Base-by-base conservation (phyloP, 2,888 invertebrate genomes). In the Heliconius charithonia region DNA sequence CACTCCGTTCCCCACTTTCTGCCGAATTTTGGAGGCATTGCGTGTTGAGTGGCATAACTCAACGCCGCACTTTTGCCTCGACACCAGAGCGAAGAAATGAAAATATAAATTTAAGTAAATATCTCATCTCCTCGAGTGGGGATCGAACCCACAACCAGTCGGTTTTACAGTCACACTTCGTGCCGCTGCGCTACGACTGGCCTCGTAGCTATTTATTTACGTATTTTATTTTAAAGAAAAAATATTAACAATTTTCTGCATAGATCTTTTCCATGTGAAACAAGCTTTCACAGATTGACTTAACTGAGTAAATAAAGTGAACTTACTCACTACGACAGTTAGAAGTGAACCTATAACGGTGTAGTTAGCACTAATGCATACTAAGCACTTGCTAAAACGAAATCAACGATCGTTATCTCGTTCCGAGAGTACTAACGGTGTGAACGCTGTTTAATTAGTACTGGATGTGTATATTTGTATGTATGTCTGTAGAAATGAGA, bases 381-480 rank as follows among this genome's bases (percentile, higher is more conserved):
- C 81, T 82, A 80, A 82, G 79, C 81, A 79, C 75, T 82, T 78
- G 77, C 80, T 77, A 77, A 80, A 80, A 81, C 78, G 74, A 72
- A 81, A 80, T 77, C 79, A 72, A 75, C 79, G 80, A 77, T 81
- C 72, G 66, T 77, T 76, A 81, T 81, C 81, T 75, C 37, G 79
- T 73, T 79, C 72, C 72, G 65, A n/a, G 77, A 74, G 62, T 75
- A 37, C 37, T 10, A 10, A 62, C 75, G 77, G 81, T 81, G 80
- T 79, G 79, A 80, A 81, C 69, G 77, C 74, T 80, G 72, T 51
- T 67, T 80, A 81, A 81, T 80, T 81, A 81, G 75, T 76, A 56
- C 75, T 41, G 63, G 32, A 45, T 75, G n/a, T 80, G 73, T 71
- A 59, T n/a, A 41, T 69, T 74, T 29, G 56, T 76, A 77, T 76